Evolutionary conservation across 2,888 invertebrate genomes (phyloP).

Genomic region (Noctua fimbriata): DNA sequence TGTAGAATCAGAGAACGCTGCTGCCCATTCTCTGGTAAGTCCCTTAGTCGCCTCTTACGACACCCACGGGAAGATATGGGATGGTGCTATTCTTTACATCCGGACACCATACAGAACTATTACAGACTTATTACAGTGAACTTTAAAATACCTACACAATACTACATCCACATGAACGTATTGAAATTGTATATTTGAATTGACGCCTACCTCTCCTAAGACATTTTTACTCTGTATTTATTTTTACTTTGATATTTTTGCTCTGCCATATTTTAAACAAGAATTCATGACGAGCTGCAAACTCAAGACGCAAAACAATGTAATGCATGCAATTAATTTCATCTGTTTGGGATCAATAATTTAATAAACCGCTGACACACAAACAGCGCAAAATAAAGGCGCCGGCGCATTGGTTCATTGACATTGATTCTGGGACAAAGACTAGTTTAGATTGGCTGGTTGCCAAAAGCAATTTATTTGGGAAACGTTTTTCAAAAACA

Average conservation of each 20-base stretch:
- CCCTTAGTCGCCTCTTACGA: too few relatives aligned
- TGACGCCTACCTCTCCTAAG: background rate
- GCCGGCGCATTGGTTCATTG: constrained; percentile 79
- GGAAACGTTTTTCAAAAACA: constrained; percentile 75
- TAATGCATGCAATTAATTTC: constrained; percentile 11
- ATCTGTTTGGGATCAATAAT: constrained; percentile 37
- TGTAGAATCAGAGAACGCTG: too few relatives aligned
- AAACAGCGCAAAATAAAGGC: constrained; percentile 61
- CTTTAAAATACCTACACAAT: background rate
- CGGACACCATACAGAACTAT: too few relatives aligned
- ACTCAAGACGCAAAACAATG: constrained; percentile 11
- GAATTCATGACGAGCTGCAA: background rate
- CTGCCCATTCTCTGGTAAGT: too few relatives aligned
- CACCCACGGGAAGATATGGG: too few relatives aligned
- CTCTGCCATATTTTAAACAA: background rate
- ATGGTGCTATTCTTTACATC: too few relatives aligned
- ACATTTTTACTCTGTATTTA: background rate
- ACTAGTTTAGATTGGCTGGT: constrained; percentile 75
- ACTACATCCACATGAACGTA: background rate
- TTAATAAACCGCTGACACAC: constrained; percentile 51
- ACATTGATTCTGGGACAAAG: constrained; percentile 82
- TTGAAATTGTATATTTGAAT: background rate
- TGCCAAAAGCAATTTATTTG: constrained; percentile 81
- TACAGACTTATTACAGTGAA: background rate
- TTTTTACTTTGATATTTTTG: background rate